phyloP scores from a whole-genome alignment of 2,888 invertebrate species.

The Sericinus montela region DNA sequence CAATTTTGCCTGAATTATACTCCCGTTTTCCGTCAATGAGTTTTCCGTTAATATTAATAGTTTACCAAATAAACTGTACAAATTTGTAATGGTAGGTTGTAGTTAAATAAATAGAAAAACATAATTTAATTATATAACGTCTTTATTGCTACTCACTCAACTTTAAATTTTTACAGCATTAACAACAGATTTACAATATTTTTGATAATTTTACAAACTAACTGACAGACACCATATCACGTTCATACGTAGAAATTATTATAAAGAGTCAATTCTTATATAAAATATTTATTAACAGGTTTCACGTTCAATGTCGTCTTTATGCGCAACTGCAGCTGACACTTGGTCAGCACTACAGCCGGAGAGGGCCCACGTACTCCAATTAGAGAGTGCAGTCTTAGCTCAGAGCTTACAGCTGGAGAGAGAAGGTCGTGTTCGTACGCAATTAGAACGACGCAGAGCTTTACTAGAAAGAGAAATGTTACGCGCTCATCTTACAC shows the following conservation, averaged over 20 bases:
- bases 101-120: no score
- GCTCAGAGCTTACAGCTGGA: slow-evolving; percentile 60
- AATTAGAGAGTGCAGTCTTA: slow-evolving; percentile 59
- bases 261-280: not conserved
- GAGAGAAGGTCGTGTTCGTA: slow-evolving; percentile 58
- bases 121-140: no score
- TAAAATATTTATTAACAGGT: slow-evolving; percentile 32
- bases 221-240: no score
- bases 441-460: slow-evolving; percentile 58
- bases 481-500: slow-evolving; percentile 34
- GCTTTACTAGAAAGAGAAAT: slow-evolving; percentile 56
- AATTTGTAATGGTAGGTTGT: no score
- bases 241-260: no score
- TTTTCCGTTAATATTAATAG: no score
- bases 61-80: no score
- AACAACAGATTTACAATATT: no score
- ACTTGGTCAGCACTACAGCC: slow-evolving; percentile 61
- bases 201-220: no score
- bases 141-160: no score
- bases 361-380: slow-evolving; percentile 59
- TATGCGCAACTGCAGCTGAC: slow-evolving; percentile 53
- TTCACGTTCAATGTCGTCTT: slow-evolving; percentile 51
- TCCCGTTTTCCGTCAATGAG: no score
- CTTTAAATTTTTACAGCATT: not conserved
- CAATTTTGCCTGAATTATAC: no score